These are phyloP conservation scores for Corbicula japonica DNA, from an alignment of 2,888 invertebrate species.

Conservation along the genomic window DNA sequence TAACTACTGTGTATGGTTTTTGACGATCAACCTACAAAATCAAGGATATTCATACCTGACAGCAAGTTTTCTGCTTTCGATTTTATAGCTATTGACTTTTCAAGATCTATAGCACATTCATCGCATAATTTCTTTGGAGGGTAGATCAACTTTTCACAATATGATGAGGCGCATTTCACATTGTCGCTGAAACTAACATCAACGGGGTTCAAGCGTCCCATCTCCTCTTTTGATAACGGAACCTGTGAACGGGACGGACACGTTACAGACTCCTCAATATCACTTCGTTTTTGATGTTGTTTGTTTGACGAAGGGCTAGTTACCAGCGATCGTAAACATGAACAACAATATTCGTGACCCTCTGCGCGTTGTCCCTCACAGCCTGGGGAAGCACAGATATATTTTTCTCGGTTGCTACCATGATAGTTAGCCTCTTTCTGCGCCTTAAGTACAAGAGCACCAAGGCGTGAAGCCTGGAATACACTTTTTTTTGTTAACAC, in stretches of 20 bases:
- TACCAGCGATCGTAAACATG: too few species aligned
- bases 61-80: conserved; percentile 12
- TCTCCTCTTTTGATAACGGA: conserved; percentile 41
- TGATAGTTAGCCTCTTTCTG: conserved; percentile 8
- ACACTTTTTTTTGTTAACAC: too few species aligned
- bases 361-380: conserved; percentile 57
- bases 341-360: conserved; percentile 45
- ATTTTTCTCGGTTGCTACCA: conserved; percentile 50
- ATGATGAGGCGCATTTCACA: conserved; percentile 69
- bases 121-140: conserved; percentile 74
- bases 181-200: conserved; percentile 69
- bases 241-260: conserved; percentile 32
- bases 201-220: conserved; percentile 51
- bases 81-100: conserved; percentile 47
- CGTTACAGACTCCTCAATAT: conserved; percentile 36
- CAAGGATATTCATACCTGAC: conserved; percentile 57
- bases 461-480: too few species aligned
- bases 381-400: conserved; percentile 69
- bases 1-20: too few species aligned
- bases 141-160: conserved; percentile 69
- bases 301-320: neutral
- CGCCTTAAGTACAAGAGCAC: neutral
- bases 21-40: too few species aligned
- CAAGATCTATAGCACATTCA: conserved; percentile 67
- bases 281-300: conserved; percentile 9